phyloP scores from a whole-genome alignment of 2,113 vertebrate genomes.

The Trichomycterus rosablanca region DNA sequence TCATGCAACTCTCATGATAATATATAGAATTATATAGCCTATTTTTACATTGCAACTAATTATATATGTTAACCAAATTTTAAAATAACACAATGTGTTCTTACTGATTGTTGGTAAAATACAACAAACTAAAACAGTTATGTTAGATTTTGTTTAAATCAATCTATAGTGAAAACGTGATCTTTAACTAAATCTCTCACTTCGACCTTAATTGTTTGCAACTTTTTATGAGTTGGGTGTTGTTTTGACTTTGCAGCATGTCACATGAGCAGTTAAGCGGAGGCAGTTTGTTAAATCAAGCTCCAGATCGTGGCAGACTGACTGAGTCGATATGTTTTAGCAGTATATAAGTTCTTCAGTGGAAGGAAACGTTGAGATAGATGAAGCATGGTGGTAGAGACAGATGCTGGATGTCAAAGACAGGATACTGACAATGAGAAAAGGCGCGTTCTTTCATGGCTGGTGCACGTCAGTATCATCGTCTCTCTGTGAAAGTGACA shows the following conservation, averaged over 20 bases:
- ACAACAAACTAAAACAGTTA: too few species aligned
- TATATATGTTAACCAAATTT: too few species aligned
- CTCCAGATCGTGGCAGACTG: conserved; percentile 37
- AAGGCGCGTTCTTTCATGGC: conserved; percentile 60
- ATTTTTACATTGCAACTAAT: too few species aligned
- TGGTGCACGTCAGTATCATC: conserved; percentile 34
- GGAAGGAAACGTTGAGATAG: conserved; percentile 47
- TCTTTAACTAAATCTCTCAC: neutral
- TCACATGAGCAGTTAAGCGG: conserved; percentile 12
- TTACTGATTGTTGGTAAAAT: too few species aligned
- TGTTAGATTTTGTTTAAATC: too few species aligned
- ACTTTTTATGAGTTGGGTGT: conserved; percentile 5
- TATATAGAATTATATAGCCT: too few species aligned
- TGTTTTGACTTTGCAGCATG: neutral
- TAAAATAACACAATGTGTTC: too few species aligned
- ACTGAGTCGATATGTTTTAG: conserved; percentile 39
- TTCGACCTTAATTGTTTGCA: neutral
- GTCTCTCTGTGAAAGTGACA: conserved; percentile 35
- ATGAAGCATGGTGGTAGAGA: conserved; percentile 50
- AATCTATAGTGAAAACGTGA: too few species aligned
- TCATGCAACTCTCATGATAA: too few species aligned
- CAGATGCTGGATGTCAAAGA: conserved; percentile 66
- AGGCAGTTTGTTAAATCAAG: conserved; percentile 42
- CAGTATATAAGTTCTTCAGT: conserved; percentile 43
- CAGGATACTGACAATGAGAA: conserved; percentile 60